phyloP scores from a whole-genome alignment of 2,113 vertebrate species.

The Pollimyrus isidori region DNA sequence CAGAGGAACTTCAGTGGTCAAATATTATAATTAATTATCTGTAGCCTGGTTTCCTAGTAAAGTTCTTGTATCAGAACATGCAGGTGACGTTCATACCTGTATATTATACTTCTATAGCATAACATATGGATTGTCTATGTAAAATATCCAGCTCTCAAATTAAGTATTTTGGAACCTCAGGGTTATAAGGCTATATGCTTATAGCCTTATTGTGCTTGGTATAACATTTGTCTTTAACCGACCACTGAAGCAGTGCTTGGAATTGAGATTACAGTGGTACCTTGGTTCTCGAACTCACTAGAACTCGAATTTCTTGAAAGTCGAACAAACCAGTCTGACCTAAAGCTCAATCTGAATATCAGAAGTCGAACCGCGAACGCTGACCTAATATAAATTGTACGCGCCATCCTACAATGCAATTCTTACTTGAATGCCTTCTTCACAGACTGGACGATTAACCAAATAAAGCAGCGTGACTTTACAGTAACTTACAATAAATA shows the following conservation, averaged over 20 bases:
- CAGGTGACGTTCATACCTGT: neutral
- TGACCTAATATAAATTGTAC: no score
- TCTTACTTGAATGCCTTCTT: no score
- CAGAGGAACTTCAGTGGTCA: neutral
- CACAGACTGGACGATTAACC: no score
- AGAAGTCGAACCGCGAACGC: no score
- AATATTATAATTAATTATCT: no score
- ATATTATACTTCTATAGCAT: neutral
- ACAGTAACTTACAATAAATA: no score
- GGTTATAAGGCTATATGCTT: neutral
- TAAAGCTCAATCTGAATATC: no score
- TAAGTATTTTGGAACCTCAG: neutral
- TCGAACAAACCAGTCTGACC: no score
- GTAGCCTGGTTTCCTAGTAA: neutral
- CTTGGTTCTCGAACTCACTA: no score
- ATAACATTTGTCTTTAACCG: neutral
- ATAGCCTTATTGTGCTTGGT: neutral
- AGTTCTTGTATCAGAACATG: neutral
- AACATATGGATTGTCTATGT: neutral
- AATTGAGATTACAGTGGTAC: neutral
- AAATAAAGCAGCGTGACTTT: no score
- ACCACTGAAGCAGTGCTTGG: neutral
- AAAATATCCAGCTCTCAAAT: neutral
- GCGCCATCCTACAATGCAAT: no score
- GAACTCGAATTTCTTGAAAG: no score